A percentile compares a stretch with the other conserved stretches of the same genome.
Conservation (phyloP, 35 echinoderm and acorn worm species). For the Ophioderma brevispina region DNA sequence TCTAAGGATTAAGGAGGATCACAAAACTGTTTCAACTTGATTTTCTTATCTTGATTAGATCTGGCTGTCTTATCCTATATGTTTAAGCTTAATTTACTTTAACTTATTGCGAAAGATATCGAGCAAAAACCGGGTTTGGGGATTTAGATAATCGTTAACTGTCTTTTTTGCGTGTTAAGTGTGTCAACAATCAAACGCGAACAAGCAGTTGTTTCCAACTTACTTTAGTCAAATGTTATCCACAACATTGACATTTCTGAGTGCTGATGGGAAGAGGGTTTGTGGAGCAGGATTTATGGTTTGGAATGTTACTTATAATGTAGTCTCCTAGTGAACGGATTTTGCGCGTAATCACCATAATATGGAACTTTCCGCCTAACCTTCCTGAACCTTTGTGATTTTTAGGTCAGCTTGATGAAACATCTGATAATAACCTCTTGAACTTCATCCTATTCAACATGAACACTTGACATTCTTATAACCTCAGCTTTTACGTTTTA, state of each 20-base stretch:
- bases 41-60: not conserved
- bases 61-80: not conserved
- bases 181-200: not conserved
- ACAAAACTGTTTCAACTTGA: not conserved
- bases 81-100: not conserved
- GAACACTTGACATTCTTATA: too few relatives aligned
- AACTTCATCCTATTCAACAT: not conserved
- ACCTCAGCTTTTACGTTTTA: too few relatives aligned
- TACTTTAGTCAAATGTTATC: not conserved
- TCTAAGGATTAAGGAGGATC: not conserved
- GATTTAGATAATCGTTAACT: not conserved
- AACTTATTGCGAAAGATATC: not conserved
- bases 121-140: not conserved
- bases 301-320: not conserved
- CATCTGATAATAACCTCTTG: not conserved
- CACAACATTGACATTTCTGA: not conserved
- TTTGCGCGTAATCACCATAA: not conserved
- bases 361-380: not conserved
- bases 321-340: not conserved
- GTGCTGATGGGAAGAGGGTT: not conserved
- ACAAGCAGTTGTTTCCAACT: not conserved
- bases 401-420: not conserved
- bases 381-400: slow-evolving; percentile 13
- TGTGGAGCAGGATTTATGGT: not conserved
- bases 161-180: not conserved